Evolutionary conservation across 2,113 vertebrate genomes (phyloP).

Genomic region (Acanthochromis polyacanthus): DNA sequence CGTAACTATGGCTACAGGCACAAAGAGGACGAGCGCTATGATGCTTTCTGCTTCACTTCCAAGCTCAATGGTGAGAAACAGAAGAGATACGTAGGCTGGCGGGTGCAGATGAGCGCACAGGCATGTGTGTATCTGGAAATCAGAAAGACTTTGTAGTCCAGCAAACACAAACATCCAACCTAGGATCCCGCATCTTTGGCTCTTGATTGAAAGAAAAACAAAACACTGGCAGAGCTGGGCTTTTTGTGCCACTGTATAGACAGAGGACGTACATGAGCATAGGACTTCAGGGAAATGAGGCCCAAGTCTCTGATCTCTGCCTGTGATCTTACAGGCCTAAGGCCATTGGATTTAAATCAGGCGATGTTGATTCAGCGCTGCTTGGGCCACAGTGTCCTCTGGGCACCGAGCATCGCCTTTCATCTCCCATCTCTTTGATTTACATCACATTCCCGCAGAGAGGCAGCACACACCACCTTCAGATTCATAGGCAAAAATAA

Average conservation of each 20-base stretch:
- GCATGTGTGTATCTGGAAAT: slow-evolving; percentile 7
- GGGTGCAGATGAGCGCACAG: background rate
- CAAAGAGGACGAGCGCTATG: slow-evolving; percentile 92
- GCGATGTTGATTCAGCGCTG: slow-evolving; percentile 57
- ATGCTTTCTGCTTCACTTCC: slow-evolving; percentile 97
- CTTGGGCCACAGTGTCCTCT: slow-evolving; percentile 50
- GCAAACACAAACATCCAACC: background rate
- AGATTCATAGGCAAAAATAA: slow-evolving; percentile 45
- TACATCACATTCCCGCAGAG: slow-evolving; percentile 57
- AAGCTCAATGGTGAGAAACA: slow-evolving; percentile 91
- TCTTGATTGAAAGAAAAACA: background rate
- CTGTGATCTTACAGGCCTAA: slow-evolving; percentile 66
- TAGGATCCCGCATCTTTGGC: slow-evolving; percentile 6
- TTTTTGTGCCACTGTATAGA: slow-evolving; percentile 10
- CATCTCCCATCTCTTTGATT: slow-evolving; percentile 70
- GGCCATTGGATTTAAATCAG: slow-evolving; percentile 66
- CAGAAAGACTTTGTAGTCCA: slow-evolving; percentile 15
- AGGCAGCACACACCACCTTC: slow-evolving; percentile 44
- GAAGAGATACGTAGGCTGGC: background rate
- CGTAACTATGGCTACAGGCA: slow-evolving; percentile 95
- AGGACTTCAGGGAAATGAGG: slow-evolving; percentile 33
- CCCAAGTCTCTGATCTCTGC: slow-evolving; percentile 44
- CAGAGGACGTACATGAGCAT: slow-evolving; percentile 23
- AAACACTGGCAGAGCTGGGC: slow-evolving; percentile 2
- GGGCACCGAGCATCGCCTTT: slow-evolving; percentile 63